phyloP scores from a whole-genome alignment of 2,888 invertebrate genomes.

The Eupithecia insigniata region DNA sequence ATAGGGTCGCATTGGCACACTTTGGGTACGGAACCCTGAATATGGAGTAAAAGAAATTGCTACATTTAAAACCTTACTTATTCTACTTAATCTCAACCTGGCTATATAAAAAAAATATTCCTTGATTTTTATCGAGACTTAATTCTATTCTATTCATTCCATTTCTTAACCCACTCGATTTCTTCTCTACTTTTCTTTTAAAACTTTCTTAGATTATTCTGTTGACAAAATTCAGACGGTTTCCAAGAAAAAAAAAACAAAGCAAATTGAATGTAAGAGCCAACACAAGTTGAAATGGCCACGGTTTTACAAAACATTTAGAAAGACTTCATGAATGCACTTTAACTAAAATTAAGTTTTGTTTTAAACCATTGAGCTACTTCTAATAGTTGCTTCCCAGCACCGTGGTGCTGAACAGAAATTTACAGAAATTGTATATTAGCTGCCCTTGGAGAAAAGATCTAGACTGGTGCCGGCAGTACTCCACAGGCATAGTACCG shows the following conservation, averaged over 20 bases:
- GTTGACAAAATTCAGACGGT: not conserved
- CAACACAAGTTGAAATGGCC: conserved; percentile 42
- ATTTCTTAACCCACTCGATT: not conserved
- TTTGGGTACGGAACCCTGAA: no score
- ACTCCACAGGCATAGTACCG: no score
- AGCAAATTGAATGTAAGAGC: conserved; percentile 39
- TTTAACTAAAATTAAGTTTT: conserved; percentile 66
- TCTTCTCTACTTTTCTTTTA: not conserved
- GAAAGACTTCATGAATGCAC: conserved; percentile 54
- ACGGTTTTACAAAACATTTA: conserved; percentile 55
- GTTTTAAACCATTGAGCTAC: conserved; percentile 51
- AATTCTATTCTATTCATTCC: no score
- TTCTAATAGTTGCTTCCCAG: conserved; percentile 37
- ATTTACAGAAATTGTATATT: no score
- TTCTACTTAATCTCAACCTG: no score
- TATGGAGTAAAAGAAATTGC: no score
- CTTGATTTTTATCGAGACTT: no score
- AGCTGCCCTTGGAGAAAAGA: no score
- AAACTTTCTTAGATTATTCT: not conserved
- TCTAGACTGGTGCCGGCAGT: no score
- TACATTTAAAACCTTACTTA: no score
- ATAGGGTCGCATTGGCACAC: no score
- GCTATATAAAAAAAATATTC: no score
- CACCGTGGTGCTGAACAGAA: not conserved
- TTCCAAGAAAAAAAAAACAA: not conserved